These are phyloP conservation scores for Empidonax traillii DNA, from an alignment of 2,113 vertebrate genomes.

Conservation along the genomic window DNA sequence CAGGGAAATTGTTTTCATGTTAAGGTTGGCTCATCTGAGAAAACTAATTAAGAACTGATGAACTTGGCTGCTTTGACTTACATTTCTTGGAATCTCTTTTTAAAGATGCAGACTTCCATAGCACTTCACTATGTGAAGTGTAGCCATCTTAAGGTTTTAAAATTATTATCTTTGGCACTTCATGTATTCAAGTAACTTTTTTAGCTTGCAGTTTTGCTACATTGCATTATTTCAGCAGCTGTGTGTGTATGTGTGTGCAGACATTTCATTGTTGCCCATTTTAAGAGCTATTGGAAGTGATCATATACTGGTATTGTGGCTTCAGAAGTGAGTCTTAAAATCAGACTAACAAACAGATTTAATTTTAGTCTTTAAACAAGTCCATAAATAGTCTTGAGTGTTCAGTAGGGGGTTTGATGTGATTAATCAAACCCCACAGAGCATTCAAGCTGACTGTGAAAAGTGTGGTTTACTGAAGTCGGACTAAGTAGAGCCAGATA, in stretches of 20 bases:
- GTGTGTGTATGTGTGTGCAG: neutral
- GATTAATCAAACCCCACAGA: neutral
- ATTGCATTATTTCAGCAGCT: neutral
- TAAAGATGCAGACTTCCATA: neutral
- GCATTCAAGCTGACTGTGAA: neutral
- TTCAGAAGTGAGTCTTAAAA: neutral
- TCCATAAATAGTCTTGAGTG: neutral
- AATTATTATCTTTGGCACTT: neutral
- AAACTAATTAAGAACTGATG: neutral
- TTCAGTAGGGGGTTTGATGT: neutral
- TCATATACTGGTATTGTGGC: neutral
- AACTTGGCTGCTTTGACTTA: neutral
- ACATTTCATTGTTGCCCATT: neutral
- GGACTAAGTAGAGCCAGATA: neutral
- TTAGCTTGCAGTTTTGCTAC: neutral
- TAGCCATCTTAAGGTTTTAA: neutral
- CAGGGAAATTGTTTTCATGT: neutral
- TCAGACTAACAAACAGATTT: neutral
- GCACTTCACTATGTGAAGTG: neutral
- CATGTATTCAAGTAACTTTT: neutral
- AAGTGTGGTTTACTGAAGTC: neutral
- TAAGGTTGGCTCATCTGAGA: neutral
- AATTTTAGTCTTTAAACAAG: neutral
- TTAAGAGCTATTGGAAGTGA: neutral
- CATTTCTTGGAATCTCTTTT: neutral